Evolutionary conservation across 2,888 invertebrate genomes (phyloP), one percentile per base, ranked within the genome.

Genomic region (Plagiodera versicolora): DNA sequence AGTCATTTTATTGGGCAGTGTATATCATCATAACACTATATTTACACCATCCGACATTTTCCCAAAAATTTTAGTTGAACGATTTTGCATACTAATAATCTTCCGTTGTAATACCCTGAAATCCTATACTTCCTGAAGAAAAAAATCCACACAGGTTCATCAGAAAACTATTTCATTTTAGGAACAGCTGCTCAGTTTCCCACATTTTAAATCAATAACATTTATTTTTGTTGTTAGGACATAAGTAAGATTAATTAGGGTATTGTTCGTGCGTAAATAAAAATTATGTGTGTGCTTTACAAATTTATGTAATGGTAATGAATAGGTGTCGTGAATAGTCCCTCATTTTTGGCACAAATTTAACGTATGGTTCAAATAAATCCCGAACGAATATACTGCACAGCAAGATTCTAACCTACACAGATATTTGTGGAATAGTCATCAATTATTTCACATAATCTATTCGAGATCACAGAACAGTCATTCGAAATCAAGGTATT

Each of bases 21-120:
- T 79, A 79, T 78, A 78, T 79, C 77, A 73, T 78, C 77, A 77
- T 80, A 80, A 79, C 77, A 79, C 79, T 79, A 80, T 79, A 80
- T 80, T 75, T 80, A 80, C 80, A 80, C 78, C 77, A 77, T 75
- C 78, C 75, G 70, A 71, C 72, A 67, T 68, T 68, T 66, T 67
- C 65, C 72, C 62, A 67, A 73, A 73, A 76, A 72, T 70, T 72
- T 71, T 72, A 72, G 67, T 71, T 74, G 72, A 74, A 61, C 64
- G 58, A 61, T 74, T 69, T 67, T 70, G 72, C 72, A 46, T 58
- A 63, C 70, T 69, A 70, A 64, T 60, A 67, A 68, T 71, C 61
- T 61, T 48, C 66, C 63, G 67, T 65, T 67, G 64, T 64, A 61
- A 66, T 70, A 68, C 64, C 64, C 61, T 60, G 66, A 54, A 69